Base-by-base conservation (phyloP, 2,888 invertebrate species). In the Melanchra persicariae region DNA sequence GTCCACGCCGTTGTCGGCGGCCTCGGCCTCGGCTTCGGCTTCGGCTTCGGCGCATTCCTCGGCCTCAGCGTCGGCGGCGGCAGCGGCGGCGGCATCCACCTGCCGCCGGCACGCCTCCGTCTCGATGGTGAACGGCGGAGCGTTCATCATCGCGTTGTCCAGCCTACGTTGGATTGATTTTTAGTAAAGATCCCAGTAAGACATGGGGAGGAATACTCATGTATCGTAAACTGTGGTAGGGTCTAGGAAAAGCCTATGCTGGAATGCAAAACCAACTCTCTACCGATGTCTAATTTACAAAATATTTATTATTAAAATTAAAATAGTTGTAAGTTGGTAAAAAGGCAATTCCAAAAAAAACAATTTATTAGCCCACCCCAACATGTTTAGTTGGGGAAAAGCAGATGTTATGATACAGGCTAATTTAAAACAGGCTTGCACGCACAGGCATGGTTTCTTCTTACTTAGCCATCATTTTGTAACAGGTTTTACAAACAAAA, bases 121-220 rank as follows among this genome's bases (percentile, higher is more conserved):
- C 82, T 94, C 95, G 90, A 92, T 89, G 85, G 90, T 91, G 93
- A 94, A 95, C 89, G 94, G 94, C 80, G 95, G 93, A 86, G 91
- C 93, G 91, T 91, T 94, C 94, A 93, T 93, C 94, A 94, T 90
- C 89, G 94, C 93, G 93, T 94, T 95, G 87, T 96, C 95, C 93
- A 95, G 95, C 95, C 95, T 95, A 45, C 2, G 19, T 19, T 19
- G 40, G n/a, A 55, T n/a, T 26, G 8, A 24, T 37, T 65, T 52
- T 61, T 63, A 49, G 22, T 54, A n/a, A 55, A 52, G 2, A 34
- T 2, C 2, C 15, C 40, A 40, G 12, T 8, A 9, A 37, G 9
- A 37, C 10, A 37, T 37, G 9, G 10, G 7, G 34, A 5, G 7
- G 34, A 8, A 10, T 10, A 1, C 10, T 0, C 10, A 10, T 4